Conservation (phyloP, 2,113 vertebrate species). For the Melanerpes aurifrons region DNA sequence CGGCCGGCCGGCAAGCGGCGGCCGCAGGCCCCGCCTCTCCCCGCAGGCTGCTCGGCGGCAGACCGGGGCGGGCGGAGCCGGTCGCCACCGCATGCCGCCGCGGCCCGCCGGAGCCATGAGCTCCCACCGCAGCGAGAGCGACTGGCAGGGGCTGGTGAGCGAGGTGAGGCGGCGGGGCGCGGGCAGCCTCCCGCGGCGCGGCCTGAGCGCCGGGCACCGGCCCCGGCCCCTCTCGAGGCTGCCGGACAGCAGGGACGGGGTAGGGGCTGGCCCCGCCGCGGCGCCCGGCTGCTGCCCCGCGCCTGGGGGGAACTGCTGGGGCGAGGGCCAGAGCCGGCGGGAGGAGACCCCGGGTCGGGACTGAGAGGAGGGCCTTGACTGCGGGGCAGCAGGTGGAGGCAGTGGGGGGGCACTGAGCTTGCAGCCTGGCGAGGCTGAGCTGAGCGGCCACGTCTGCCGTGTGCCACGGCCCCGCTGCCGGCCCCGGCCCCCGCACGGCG, state of each 20-base stretch:
- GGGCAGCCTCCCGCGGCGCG: neutral
- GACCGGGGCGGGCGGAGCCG: neutral
- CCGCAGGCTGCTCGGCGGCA: neutral
- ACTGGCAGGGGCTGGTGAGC: constrained; percentile 91
- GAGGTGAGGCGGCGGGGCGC: constrained; percentile 85
- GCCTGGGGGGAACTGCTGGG: neutral
- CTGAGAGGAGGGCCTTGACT: too few species aligned
- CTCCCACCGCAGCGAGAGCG: constrained; percentile 84
- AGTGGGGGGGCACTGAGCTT: neutral
- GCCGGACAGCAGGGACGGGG: neutral
- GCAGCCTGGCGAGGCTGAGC: neutral
- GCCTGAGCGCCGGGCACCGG: neutral
- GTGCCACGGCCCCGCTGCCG: neutral
- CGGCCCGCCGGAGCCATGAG: constrained; percentile 75
- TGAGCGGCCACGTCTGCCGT: neutral
- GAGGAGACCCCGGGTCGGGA: too few species aligned
- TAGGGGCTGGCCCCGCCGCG: neutral
- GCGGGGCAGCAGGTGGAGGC: neutral
- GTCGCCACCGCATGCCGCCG: neutral
- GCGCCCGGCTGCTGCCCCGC: neutral
- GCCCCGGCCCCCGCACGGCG: neutral
- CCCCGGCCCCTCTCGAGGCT: neutral
- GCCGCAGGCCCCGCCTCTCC: constrained; percentile 41
- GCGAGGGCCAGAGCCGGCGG: neutral
- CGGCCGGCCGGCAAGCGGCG: neutral